Conservation (phyloP, 1,140 invertebrate species). For the Drosophila albomicans region DNA sequence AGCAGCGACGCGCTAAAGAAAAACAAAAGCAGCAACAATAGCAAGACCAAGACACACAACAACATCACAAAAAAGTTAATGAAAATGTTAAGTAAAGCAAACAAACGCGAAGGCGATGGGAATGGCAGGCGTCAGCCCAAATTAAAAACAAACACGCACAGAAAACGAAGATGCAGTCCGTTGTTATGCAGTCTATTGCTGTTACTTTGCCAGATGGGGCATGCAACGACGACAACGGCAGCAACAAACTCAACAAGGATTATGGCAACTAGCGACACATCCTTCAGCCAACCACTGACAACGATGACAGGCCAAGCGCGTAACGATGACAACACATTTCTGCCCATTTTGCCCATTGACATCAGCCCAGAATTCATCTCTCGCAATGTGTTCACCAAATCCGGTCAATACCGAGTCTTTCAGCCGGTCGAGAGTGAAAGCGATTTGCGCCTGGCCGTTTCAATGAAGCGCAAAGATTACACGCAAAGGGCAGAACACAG, state of each 20-base stretch:
- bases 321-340: slow-evolving; percentile 71
- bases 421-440: slow-evolving; percentile 73
- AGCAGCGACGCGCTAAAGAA: slow-evolving; percentile 19
- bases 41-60: slow-evolving; percentile 8
- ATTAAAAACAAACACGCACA: slow-evolving; percentile 76
- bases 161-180: slow-evolving; percentile 61
- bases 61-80: slow-evolving; percentile 47
- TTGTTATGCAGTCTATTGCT: slow-evolving; percentile 39
- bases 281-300: slow-evolving; percentile 72
- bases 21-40: slow-evolving; percentile 9
- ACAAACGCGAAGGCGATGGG: slow-evolving; percentile 16
- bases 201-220: slow-evolving; percentile 49
- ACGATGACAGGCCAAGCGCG: slow-evolving; percentile 62
- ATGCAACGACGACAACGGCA: slow-evolving; percentile 13
- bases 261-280: not conserved
- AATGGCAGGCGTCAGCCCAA: slow-evolving; percentile 40
- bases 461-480: slow-evolving; percentile 64
- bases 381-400: slow-evolving; percentile 79
- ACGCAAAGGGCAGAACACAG: slow-evolving; percentile 39
- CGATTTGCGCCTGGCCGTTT: slow-evolving; percentile 65
- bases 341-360: slow-evolving; percentile 74
- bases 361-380: slow-evolving; percentile 78
- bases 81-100: slow-evolving; percentile 65
- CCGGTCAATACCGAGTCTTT: slow-evolving; percentile 79
- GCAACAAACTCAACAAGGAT: slow-evolving; percentile 10